phyloP scores from a whole-genome alignment of 2,797 vertebrate species.

The Phrynocephalus guinanensis region DNA sequence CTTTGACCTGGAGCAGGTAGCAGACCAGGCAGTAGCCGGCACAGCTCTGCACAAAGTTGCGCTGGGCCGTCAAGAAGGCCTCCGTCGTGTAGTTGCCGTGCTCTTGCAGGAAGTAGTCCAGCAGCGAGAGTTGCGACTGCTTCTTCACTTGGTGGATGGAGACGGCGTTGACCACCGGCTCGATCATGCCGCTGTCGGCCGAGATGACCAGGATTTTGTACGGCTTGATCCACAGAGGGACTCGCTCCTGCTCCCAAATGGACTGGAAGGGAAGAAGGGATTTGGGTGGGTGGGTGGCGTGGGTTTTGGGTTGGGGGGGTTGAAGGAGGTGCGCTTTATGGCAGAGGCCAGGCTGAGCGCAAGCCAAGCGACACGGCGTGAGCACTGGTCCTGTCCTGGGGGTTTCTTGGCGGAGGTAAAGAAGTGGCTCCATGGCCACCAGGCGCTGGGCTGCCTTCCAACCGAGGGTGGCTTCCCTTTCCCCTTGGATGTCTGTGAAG shows the following conservation, averaged over 20 bases:
- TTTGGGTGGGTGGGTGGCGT: neutral
- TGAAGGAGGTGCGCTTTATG: neutral
- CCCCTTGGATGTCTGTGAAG: too few species aligned
- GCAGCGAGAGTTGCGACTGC: slow-evolving; percentile 91
- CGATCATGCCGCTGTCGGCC: slow-evolving; percentile 96
- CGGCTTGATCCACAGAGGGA: slow-evolving; percentile 94
- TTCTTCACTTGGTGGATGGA: slow-evolving; percentile 98
- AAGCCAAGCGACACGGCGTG: too few species aligned
- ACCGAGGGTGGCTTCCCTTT: too few species aligned
- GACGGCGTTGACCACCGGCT: slow-evolving; percentile 94
- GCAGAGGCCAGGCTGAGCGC: too few species aligned
- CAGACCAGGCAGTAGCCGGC: slow-evolving; percentile 95
- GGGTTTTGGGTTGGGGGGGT: neutral
- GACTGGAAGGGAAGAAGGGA: slow-evolving; percentile 72
- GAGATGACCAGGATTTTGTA: slow-evolving; percentile 97
- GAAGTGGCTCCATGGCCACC: too few species aligned
- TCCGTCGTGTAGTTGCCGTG: slow-evolving; percentile 90
- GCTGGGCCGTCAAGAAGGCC: slow-evolving; percentile 91
- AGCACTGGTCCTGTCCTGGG: too few species aligned
- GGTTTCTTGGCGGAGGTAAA: too few species aligned
- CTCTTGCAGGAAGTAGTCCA: slow-evolving; percentile 92
- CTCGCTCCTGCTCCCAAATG: slow-evolving; percentile 93
- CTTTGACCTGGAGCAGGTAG: slow-evolving; percentile 97
- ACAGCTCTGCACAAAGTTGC: slow-evolving; percentile 94
- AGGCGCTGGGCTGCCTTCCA: too few species aligned